A percentile compares a stretch with the other conserved stretches of the same genome.
Evolutionary conservation across 2,113 vertebrate genomes (phyloP).

Genomic region (Noctilio leporinus): DNA sequence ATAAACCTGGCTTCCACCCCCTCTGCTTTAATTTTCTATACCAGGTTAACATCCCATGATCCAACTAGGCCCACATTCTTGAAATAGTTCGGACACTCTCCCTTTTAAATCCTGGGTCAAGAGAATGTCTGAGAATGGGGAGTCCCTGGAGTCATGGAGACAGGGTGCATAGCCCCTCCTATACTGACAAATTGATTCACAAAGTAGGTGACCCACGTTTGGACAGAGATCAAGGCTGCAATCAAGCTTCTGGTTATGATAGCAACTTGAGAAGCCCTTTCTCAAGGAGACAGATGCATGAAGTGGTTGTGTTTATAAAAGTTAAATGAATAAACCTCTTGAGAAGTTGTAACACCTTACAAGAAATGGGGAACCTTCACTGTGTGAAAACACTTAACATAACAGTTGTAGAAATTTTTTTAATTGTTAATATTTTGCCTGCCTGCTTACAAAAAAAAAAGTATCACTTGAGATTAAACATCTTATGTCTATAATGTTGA

Average conservation of each 20-base stretch:
- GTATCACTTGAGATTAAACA: not conserved
- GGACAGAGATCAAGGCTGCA: not conserved
- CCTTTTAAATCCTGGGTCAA: not conserved
- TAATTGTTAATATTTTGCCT: not conserved
- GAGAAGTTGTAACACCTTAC: not conserved
- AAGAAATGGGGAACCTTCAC: not conserved
- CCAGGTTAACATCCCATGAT: not conserved
- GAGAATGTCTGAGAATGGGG: not conserved
- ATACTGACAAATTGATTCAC: not conserved
- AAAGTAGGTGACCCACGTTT: not conserved
- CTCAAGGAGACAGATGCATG: slow-evolving; percentile 3
- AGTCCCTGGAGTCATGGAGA: not conserved
- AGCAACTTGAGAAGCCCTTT: slow-evolving; percentile 41
- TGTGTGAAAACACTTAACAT: not conserved
- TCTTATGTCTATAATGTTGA: not conserved
- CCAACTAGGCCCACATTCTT: not conserved
- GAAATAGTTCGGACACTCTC: not conserved
- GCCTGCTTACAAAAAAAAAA: not conserved
- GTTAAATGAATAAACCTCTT: slow-evolving; percentile 33
- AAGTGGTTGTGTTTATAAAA: slow-evolving; percentile 41
- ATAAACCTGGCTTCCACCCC: not conserved
- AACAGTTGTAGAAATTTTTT: not conserved
- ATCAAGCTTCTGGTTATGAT: not conserved
- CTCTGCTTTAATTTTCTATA: not conserved
- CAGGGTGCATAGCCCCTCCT: not conserved